Percentiles rank a stretch among this genome's conserved stretches.
Conservation (phyloP, 2,113 vertebrate species). For the Plecturocebus donacophilus region DNA sequence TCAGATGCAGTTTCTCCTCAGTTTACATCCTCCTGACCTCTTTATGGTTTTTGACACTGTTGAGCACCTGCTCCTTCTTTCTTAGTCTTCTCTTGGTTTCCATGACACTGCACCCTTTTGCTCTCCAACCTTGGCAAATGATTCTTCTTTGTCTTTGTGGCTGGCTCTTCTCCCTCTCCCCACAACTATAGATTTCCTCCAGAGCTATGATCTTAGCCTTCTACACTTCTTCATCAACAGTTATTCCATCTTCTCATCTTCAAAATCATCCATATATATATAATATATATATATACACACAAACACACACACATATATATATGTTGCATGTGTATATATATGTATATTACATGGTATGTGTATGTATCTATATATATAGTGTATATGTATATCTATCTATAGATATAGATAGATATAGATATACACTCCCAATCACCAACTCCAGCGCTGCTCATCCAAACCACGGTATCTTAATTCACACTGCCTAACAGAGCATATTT, state of each 20-base stretch:
- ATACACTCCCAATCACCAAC: not conserved
- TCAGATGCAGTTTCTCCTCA: not conserved
- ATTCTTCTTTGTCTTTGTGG: not conserved
- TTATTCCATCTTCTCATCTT: not conserved
- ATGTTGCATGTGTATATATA: not conserved
- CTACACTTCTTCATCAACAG: not conserved
- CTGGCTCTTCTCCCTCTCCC: not conserved
- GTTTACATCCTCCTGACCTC: not conserved
- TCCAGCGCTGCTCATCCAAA: not conserved
- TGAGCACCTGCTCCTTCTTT: not conserved
- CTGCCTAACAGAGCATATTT: not conserved
- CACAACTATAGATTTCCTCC: not conserved
- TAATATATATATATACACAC: no score
- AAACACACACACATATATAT: no score
- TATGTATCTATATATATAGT: no score
- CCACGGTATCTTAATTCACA: not conserved
- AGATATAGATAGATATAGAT: not conserved
- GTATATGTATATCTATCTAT: no score
- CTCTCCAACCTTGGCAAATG: not conserved
- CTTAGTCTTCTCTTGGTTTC: constrained; percentile 25
- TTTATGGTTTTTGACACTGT: not conserved
- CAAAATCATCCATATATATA: not conserved
- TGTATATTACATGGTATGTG: not conserved
- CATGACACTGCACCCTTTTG: not conserved
- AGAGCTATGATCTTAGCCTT: not conserved